Conservation (phyloP, 92 coral and sea anemone species). For the Actinostola sp. region DNA sequence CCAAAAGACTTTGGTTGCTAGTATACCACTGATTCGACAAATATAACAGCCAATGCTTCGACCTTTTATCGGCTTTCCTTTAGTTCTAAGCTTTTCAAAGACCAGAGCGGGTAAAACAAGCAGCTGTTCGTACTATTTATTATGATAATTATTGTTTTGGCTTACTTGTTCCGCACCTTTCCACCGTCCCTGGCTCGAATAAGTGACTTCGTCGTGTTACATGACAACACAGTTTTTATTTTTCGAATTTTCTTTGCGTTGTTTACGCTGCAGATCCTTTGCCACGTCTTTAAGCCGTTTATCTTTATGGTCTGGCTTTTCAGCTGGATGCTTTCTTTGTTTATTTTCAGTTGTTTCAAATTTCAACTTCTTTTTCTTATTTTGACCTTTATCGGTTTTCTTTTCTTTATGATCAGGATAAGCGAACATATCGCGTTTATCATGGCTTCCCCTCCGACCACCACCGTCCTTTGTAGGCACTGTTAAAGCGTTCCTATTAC, state of each 20-base stretch:
- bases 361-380: slow-evolving; percentile 15
- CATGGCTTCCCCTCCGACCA: slow-evolving; percentile 44
- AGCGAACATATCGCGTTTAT: slow-evolving; percentile 35
- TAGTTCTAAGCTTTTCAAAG: too few species aligned
- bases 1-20: too few species aligned
- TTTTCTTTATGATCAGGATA: slow-evolving; percentile 12
- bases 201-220: neutral
- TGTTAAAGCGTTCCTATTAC: slow-evolving; percentile 16
- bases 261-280: slow-evolving; percentile 19
- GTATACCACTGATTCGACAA: too few species aligned
- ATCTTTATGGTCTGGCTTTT: slow-evolving; percentile 1
- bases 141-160: too few species aligned
- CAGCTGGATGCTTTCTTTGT: neutral
- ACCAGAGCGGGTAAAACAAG: too few species aligned
- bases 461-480: slow-evolving; percentile 6
- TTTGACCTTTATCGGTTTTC: neutral
- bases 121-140: too few species aligned
- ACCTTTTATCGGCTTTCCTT: too few species aligned
- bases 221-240: slow-evolving; percentile 18
- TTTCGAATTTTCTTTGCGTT: slow-evolving; percentile 2
- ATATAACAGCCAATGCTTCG: too few species aligned
- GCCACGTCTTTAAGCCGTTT: slow-evolving; percentile 36
- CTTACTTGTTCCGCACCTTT: neutral
- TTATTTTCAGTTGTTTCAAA: slow-evolving; percentile 8
- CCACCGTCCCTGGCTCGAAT: neutral